Percentiles rank a stretch among this genome's conserved stretches.
These are phyloP conservation scores for Boleophthalmus pectinirostris DNA, from an alignment of 2,113 vertebrate genomes.

Conservation along the genomic window DNA sequence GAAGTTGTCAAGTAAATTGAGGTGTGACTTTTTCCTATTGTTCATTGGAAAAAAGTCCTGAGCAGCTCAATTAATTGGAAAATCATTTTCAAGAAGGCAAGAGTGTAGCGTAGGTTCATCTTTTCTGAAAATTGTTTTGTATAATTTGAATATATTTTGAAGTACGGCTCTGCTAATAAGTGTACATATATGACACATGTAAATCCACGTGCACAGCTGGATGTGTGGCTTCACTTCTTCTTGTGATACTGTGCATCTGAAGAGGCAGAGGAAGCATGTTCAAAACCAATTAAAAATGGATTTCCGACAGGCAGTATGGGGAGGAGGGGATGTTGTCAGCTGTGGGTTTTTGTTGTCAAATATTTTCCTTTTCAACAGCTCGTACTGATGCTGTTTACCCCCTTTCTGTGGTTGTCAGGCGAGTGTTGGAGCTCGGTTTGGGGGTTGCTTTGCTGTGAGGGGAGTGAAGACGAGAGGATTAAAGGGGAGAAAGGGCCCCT, in stretches of 20 bases:
- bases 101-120: background rate
- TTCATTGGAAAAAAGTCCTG: background rate
- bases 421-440: slow-evolving; percentile 14
- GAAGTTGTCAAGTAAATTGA: slow-evolving; percentile 1
- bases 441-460: slow-evolving; percentile 13
- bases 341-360: slow-evolving; percentile 66
- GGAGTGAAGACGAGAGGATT: slow-evolving; percentile 32
- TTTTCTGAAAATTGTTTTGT: background rate
- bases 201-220: background rate
- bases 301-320: slow-evolving; percentile 48
- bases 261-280: slow-evolving; percentile 6
- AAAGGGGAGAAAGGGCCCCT: slow-evolving; percentile 26
- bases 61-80: background rate
- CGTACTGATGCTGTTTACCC: slow-evolving; percentile 30
- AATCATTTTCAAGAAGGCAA: background rate
- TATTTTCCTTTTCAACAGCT: slow-evolving; percentile 46
- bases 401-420: slow-evolving; percentile 50
- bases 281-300: slow-evolving; percentile 62
- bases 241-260: background rate
- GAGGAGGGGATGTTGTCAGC: slow-evolving; percentile 55
- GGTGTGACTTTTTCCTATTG: background rate
- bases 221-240: background rate
- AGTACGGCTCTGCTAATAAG: background rate
- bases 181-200: slow-evolving; percentile 3
- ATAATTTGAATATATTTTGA: background rate